A percentile compares a stretch with the other conserved stretches of the same genome.
phyloP scores from a whole-genome alignment of 2,797 vertebrate genomes.

The Botia almorhae region DNA sequence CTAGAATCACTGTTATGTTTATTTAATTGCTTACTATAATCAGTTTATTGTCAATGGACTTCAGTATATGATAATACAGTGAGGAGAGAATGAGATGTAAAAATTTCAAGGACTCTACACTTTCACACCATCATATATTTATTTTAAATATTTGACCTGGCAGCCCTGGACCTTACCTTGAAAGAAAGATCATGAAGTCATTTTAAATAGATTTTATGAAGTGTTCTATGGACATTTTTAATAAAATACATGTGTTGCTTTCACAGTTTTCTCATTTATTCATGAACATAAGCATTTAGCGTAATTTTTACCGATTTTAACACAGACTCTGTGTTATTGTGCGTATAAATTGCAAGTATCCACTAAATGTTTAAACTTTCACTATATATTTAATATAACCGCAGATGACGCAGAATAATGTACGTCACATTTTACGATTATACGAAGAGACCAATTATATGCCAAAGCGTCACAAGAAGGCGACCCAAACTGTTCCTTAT shows the following conservation, averaged over 20 bases:
- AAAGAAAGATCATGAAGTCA: constrained; percentile 76
- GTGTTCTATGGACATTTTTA: constrained; percentile 85
- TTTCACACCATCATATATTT: constrained; percentile 78
- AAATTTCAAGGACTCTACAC: constrained; percentile 57
- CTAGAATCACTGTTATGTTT: constrained; percentile 32
- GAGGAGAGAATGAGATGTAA: constrained; percentile 44
- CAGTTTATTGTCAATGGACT: constrained; percentile 69
- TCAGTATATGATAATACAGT: constrained; percentile 40
- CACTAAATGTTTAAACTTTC: neutral
- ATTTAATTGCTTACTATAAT: constrained; percentile 62
- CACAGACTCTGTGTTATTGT: too few species aligned
- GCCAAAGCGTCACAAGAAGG: constrained; percentile 26
- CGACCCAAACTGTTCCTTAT: constrained; percentile 33
- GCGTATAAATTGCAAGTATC: neutral
- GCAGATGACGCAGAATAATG: neutral
- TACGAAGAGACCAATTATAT: neutral
- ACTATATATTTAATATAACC: neutral
- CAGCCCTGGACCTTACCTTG: constrained; percentile 66
- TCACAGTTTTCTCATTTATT: constrained; percentile 29
- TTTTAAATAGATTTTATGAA: constrained; percentile 86
- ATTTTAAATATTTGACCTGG: constrained; percentile 77
- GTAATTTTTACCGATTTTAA: neutral
- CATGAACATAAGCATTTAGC: neutral
- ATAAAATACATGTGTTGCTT: constrained; percentile 78
- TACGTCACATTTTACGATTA: neutral